These are phyloP conservation scores for Miniopterus natalensis DNA, from an alignment of 2,113 vertebrate species.

Conservation along the genomic window DNA sequence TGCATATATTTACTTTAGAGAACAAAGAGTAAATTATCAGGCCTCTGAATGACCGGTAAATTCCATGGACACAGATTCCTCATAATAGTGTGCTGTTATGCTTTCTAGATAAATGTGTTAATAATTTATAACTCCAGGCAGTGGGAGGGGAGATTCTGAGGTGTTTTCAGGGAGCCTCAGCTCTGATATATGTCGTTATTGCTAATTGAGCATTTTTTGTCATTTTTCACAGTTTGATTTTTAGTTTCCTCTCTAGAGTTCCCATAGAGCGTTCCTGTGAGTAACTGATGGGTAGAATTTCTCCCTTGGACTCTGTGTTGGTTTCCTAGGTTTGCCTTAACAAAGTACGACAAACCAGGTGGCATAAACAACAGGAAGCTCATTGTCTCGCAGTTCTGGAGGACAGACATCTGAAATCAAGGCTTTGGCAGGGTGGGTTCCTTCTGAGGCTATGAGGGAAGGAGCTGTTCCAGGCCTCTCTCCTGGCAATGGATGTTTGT, in stretches of 20 bases:
- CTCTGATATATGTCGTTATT: constrained; percentile 76
- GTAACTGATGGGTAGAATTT: not conserved
- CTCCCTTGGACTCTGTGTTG: not conserved
- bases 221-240: constrained; percentile 70
- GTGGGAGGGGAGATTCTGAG: constrained; percentile 72
- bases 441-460: not conserved
- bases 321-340: not conserved
- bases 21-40: constrained; percentile 80
- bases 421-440: not conserved
- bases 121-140: constrained; percentile 82
- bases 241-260: constrained; percentile 67
- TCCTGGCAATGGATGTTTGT: not conserved
- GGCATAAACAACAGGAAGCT: not conserved
- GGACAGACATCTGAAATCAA: not conserved
- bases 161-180: constrained; percentile 76
- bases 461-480: not conserved
- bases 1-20: constrained; percentile 74
- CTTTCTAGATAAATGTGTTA: constrained; percentile 84
- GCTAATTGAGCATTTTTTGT: constrained; percentile 81
- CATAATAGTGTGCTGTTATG: constrained; percentile 69
- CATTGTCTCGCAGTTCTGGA: not conserved
- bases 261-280: constrained; percentile 23
- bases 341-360: accelerated
- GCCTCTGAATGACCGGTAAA: constrained; percentile 68
- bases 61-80: constrained; percentile 75